phyloP scores from a whole-genome alignment of 2,113 vertebrate genomes.

The Chlorodrepanis virens region DNA sequence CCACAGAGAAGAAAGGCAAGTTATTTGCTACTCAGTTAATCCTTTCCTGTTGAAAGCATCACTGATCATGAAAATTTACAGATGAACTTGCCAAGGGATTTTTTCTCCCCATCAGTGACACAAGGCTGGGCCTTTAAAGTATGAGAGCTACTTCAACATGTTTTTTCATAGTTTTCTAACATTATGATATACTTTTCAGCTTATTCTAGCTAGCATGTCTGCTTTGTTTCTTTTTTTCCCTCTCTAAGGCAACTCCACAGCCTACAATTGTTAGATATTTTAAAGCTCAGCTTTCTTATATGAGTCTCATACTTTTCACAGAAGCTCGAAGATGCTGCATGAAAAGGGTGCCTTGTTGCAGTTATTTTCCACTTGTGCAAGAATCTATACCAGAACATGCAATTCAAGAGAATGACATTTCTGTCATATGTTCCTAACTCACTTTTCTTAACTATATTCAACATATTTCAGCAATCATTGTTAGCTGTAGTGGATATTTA shows the following conservation, averaged over 20 bases:
- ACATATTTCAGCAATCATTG: neutral
- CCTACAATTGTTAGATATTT: neutral
- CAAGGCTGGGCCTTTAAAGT: neutral
- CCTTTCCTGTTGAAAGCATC: neutral
- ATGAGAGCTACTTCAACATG: neutral
- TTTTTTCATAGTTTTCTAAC: neutral
- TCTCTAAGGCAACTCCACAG: neutral
- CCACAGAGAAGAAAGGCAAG: neutral
- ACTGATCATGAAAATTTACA: neutral
- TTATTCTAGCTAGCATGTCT: neutral
- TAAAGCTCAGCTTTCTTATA: neutral
- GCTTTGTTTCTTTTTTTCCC: neutral
- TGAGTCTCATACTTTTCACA: neutral
- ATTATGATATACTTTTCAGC: neutral
- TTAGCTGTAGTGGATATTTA: neutral
- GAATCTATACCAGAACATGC: neutral
- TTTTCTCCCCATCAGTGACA: neutral
- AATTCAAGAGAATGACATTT: neutral
- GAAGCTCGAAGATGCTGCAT: neutral
- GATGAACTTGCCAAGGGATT: neutral
- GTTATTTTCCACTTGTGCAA: neutral
- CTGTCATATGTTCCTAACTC: neutral
- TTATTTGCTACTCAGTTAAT: neutral
- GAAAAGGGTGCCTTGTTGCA: neutral
- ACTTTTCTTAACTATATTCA: neutral